Percentiles rank a stretch among this genome's conserved stretches.
phyloP scores from a whole-genome alignment of 1,140 invertebrate genomes.

The Zaprionus lachaisei region DNA sequence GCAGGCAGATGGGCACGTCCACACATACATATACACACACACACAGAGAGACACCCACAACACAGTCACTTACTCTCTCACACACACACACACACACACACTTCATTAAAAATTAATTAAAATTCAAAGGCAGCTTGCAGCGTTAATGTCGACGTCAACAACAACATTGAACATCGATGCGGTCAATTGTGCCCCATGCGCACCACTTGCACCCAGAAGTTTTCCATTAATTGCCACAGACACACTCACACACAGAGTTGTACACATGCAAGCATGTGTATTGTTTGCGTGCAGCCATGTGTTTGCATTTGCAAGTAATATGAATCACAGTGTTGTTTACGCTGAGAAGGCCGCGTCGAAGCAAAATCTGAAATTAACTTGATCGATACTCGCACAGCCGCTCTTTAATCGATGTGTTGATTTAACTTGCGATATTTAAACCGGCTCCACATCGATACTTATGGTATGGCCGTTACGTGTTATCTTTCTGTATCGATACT shows the following conservation, averaged over 20 bases:
- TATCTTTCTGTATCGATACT: background rate
- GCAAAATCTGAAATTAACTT: slow-evolving; percentile 1
- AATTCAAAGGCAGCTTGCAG: slow-evolving; percentile 52
- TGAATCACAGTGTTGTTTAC: slow-evolving; percentile 4
- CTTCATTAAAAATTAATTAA: slow-evolving; percentile 81
- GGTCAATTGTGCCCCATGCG: slow-evolving; percentile 19
- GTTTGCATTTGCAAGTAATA: slow-evolving; percentile 4
- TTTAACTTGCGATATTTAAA: slow-evolving; percentile 3
- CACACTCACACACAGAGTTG: background rate
- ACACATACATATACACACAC: slow-evolving; percentile 26
- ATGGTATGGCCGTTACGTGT: background rate
- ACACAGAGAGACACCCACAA: background rate
- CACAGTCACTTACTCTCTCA: too few species aligned
- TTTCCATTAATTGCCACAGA: slow-evolving; percentile 1
- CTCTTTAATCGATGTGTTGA: background rate
- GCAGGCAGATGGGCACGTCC: slow-evolving; percentile 21
- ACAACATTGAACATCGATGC: slow-evolving; percentile 10
- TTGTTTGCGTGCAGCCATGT: background rate
- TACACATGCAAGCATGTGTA: background rate
- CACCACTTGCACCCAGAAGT: background rate
- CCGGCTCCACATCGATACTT: background rate
- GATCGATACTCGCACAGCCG: background rate
- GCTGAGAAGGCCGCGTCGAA: background rate
- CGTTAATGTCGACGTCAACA: slow-evolving; percentile 26
- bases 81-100: slow-evolving; percentile 11